These are phyloP conservation scores for Octopus sinensis DNA, from an alignment of 1,140 invertebrate genomes.

Conservation along the genomic window DNA sequence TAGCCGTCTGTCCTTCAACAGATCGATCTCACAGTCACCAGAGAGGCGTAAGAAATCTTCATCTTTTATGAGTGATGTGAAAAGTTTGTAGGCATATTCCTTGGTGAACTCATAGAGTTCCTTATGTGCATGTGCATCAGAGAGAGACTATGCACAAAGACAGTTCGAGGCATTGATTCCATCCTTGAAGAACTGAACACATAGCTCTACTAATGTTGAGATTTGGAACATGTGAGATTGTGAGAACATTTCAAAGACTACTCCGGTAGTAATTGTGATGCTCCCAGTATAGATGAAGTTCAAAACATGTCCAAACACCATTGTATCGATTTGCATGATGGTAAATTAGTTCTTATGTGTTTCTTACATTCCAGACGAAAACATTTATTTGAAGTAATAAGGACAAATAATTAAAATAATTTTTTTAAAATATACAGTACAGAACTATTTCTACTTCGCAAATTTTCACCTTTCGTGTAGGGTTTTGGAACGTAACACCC, in stretches of 20 bases:
- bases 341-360: conserved; percentile 42
- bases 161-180: conserved; percentile 49
- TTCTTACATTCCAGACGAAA: conserved; percentile 51
- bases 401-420: conserved; percentile 44
- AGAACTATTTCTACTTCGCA: no score
- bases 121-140: conserved; percentile 44
- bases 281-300: conserved; percentile 52
- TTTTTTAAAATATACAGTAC: no score
- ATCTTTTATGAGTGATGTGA: conserved; percentile 37
- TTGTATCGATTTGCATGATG: conserved; percentile 42
- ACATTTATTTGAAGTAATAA: conserved; percentile 46
- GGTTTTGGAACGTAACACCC: no score
- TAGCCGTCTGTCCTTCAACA: conserved; percentile 42
- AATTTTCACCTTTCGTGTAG: no score
- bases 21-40: conserved; percentile 42
- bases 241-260: conserved; percentile 45
- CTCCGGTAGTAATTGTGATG: conserved; percentile 37
- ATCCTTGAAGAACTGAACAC: conserved; percentile 45
- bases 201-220: conserved; percentile 41
- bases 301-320: conserved; percentile 46
- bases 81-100: conserved; percentile 40
- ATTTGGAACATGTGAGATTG: conserved; percentile 51
- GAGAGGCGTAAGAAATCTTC: conserved; percentile 48
- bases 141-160: conserved; percentile 44
- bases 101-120: conserved; percentile 46